phyloP scores from a whole-genome alignment of 2,797 vertebrate species.

The Lepus townsendii region DNA sequence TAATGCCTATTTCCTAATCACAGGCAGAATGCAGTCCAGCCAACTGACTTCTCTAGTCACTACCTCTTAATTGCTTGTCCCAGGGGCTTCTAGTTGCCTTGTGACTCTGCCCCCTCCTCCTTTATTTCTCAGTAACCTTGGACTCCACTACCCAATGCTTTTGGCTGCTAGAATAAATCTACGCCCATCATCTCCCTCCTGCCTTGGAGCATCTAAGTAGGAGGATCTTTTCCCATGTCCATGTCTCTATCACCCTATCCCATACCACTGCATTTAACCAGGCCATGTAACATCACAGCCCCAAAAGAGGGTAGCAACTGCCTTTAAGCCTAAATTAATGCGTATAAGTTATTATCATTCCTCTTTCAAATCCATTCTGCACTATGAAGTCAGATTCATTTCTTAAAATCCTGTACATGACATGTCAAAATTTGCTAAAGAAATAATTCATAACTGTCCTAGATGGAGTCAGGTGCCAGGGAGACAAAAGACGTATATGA shows the following conservation, averaged over 20 bases:
- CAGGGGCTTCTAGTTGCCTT: neutral
- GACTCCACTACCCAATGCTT: neutral
- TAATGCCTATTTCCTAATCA: neutral
- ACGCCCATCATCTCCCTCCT: neutral
- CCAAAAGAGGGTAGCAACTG: neutral
- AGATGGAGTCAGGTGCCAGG: conserved; percentile 37
- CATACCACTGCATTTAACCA: neutral
- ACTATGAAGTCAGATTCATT: conserved; percentile 55
- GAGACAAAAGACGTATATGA: conserved; percentile 56
- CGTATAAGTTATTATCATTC: neutral
- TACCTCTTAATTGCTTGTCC: neutral
- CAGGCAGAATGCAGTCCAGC: neutral
- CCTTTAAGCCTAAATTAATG: conserved; percentile 20
- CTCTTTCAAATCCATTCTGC: conserved; percentile 25
- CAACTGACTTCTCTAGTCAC: neutral
- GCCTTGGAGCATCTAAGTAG: neutral
- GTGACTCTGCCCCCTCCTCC: neutral
- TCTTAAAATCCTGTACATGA: conserved; percentile 62
- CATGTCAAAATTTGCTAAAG: conserved; percentile 60
- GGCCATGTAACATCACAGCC: neutral
- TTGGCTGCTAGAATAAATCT: neutral
- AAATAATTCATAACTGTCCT: conserved; percentile 66
- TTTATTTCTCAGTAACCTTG: neutral
- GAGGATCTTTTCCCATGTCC: neutral
- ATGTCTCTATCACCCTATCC: neutral